Evolutionary conservation across 2,113 vertebrate genomes (phyloP).

Genomic region (Chloropsis hardwickii): DNA sequence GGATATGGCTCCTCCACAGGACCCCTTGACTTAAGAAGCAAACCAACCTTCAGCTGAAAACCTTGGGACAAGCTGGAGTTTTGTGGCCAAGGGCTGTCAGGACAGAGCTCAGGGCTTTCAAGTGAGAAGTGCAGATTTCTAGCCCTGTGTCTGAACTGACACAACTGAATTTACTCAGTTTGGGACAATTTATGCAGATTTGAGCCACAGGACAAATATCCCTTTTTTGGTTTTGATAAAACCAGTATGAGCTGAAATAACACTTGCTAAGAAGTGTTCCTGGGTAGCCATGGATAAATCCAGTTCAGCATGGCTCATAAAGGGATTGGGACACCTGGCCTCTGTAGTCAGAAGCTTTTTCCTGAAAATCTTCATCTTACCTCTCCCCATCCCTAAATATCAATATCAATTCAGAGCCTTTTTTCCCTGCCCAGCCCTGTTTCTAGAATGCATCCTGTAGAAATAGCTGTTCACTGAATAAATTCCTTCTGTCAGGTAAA

Average conservation of each 20-base stretch:
- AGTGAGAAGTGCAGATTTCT: not conserved
- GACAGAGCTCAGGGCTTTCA: not conserved
- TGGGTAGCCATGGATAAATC: not conserved
- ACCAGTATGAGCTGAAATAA: not conserved
- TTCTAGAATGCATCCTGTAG: not conserved
- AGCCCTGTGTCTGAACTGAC: not conserved
- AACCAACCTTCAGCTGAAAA: not conserved
- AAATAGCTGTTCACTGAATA: not conserved
- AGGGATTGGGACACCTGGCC: not conserved
- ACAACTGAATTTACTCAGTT: not conserved
- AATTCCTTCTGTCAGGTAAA: not conserved
- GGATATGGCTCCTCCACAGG: not conserved
- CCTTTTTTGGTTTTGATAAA: not conserved
- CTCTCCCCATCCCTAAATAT: not conserved
- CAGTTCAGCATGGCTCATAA: not conserved
- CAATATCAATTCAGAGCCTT: not conserved
- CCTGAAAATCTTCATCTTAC: not conserved
- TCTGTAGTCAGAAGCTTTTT: not conserved
- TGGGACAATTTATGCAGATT: not conserved
- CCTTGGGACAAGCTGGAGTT: not conserved
- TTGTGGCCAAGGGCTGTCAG: rapidly evolving
- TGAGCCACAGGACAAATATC: not conserved
- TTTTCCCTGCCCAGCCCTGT: rapidly evolving
- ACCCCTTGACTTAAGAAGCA: not conserved
- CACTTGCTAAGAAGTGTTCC: not conserved